phyloP scores from a whole-genome alignment of 2,113 vertebrate genomes.

The Elgaria multicarinata region DNA sequence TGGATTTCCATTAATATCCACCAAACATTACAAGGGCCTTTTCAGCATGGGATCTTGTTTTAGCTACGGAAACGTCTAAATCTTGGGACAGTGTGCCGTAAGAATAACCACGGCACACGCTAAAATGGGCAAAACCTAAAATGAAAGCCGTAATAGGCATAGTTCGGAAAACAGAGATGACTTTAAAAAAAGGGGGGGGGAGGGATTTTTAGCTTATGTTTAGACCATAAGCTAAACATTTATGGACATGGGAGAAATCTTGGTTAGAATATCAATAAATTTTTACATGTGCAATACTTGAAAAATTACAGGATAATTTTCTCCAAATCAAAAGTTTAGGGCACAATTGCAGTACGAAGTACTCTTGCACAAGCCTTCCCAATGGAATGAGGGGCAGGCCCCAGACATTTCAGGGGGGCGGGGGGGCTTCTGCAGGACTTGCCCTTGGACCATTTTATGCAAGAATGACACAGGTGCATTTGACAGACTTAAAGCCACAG shows the following conservation, averaged over 20 bases:
- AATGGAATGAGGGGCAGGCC: neutral
- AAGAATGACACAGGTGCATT: neutral
- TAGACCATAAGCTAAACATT: neutral
- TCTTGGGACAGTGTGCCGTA: neutral
- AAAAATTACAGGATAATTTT: neutral
- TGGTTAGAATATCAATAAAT: no score
- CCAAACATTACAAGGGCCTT: neutral
- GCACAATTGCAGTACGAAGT: neutral
- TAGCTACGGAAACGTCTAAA: neutral
- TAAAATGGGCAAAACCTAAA: neutral
- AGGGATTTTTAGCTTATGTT: neutral
- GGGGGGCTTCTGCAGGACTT: neutral
- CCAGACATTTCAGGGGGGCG: neutral
- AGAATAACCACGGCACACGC: neutral
- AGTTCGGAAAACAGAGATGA: neutral
- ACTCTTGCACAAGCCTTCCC: neutral
- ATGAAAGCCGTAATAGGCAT: neutral
- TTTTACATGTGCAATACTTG: neutral
- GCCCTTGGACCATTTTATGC: neutral
- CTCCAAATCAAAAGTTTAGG: neutral
- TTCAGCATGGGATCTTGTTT: neutral
- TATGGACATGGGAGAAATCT: neutral
- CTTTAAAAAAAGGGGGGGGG: no score
- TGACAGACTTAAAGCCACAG: neutral
- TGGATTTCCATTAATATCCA: neutral